These are phyloP conservation scores for Rhynchomys soricoides DNA, from an alignment of 2,113 vertebrate genomes.

Conservation along the genomic window DNA sequence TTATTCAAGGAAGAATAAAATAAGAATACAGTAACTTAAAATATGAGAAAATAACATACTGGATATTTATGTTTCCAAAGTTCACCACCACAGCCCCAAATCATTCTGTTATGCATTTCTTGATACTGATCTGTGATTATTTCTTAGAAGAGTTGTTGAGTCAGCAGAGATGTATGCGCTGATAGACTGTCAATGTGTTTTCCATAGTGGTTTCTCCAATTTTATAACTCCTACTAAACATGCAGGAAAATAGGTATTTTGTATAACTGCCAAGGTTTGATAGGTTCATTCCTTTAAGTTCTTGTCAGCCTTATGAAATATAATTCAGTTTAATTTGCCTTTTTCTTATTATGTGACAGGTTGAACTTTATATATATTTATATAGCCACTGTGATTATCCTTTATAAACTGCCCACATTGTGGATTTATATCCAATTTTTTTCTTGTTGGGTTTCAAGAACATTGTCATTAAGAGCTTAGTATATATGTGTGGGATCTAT, in stretches of 20 bases:
- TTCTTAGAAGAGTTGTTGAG: conserved; percentile 47
- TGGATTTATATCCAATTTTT: neutral
- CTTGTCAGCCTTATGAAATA: conserved; percentile 45
- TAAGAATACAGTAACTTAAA: neutral
- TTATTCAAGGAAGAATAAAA: neutral
- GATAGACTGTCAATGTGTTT: conserved; percentile 40
- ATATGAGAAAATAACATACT: neutral
- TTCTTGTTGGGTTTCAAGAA: neutral
- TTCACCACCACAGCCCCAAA: neutral
- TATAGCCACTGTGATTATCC: neutral
- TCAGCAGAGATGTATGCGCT: conserved; percentile 24
- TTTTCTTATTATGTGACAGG: neutral
- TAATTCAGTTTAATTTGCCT: conserved; percentile 21
- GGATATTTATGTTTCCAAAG: neutral
- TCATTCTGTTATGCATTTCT: neutral
- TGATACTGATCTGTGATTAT: neutral
- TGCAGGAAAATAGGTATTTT: conserved; percentile 26
- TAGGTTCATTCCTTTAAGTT: conserved; percentile 40
- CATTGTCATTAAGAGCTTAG: neutral
- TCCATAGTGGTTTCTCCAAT: conserved; percentile 49
- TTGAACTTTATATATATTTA: conserved; percentile 13
- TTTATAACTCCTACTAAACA: conserved; percentile 41
- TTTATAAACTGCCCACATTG: neutral
- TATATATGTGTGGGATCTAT: neutral
- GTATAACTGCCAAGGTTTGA: neutral